A percentile compares a stretch with the other conserved stretches of the same genome.
Evolutionary conservation across 2,797 vertebrate species (phyloP).

Genomic region (Phoxinus dragarum): DNA sequence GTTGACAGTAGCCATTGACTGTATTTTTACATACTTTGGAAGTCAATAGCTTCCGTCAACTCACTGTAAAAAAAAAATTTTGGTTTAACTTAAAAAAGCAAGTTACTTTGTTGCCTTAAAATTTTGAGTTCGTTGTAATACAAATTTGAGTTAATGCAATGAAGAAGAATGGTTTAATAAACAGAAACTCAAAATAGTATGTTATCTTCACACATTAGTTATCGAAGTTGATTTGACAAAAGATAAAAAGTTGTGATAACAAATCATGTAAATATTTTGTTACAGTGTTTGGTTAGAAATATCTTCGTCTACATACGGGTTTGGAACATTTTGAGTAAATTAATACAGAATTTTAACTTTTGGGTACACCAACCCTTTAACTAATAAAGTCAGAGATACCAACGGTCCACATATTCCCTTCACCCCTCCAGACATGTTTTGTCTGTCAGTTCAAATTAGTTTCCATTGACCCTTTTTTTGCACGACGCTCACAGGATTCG

Average conservation of each 20-base stretch:
- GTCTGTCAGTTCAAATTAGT: constrained; percentile 67
- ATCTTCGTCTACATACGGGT: background rate
- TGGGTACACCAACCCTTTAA: background rate
- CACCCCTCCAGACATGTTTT: constrained; percentile 63
- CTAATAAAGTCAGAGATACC: constrained; percentile 33
- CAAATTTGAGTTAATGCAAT: no score
- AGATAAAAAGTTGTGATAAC: no score
- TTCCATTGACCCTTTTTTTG: constrained; percentile 64
- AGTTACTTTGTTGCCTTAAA: no score
- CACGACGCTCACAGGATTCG: constrained; percentile 35
- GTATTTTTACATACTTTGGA: background rate
- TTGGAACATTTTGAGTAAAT: background rate
- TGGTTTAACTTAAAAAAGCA: no score
- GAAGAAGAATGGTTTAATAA: no score
- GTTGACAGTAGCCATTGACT: background rate
- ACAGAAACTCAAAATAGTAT: no score
- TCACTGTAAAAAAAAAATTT: background rate
- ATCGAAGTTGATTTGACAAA: no score
- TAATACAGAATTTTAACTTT: background rate
- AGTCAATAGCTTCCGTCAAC: background rate
- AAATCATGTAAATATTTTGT: no score
- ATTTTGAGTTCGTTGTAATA: no score
- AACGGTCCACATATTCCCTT: constrained; percentile 53
- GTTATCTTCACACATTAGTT: no score
- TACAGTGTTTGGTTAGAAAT: background rate